Base-by-base conservation (phyloP, 2,888 invertebrate genomes). In the Chalcosyrphus nemorum region DNA sequence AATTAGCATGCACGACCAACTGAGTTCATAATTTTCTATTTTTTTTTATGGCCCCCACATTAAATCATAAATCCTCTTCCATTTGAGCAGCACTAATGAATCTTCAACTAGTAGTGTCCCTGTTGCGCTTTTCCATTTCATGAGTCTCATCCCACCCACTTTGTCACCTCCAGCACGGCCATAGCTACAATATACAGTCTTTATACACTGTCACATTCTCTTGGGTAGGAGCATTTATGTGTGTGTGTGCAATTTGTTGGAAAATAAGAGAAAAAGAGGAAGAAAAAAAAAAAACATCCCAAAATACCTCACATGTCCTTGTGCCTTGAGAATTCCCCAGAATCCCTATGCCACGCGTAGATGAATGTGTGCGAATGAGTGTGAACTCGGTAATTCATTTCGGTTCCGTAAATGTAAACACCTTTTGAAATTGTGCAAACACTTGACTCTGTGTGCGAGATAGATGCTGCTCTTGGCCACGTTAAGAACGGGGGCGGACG, bases 61-160 rank as follows among this genome's bases (percentile, higher is more conserved):
- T 77, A 72, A 82, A 82, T 82, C 77, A 77, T 82, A 77, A 77
- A 68, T 72, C 66, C 61, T 38, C 56, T 38, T 56, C 72, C 61
- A 77, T 82, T 82, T 72, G 77, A 82, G 77, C 59, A 63, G 66
- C 61, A 63, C 82, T 82, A 77, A 82, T 82, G 72, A 82, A 68
- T 74, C 82, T 59, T 66, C 56, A 76, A 76, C 65, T 56, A 50
- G 41, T 74, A 47, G 52, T 43, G 66, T 63, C 66, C 77, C 68
- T 82, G 82, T 77, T 82, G 82, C 77, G 77, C 77, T 77, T 82
- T 82, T 77, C 27, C 38, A 24, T 72, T 66, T 13, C 27, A 47
- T 9, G 4, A 57, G 29, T 61, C 54, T 41, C 59, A 41, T n/a
- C 21, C n/a, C 47, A 7, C 27, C 35, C 7, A 41, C 24, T 13